Percentiles rank a stretch among this genome's conserved stretches.
Evolutionary conservation across 2,797 vertebrate genomes (phyloP).

Genomic region (Corythornis leucogaster): DNA sequence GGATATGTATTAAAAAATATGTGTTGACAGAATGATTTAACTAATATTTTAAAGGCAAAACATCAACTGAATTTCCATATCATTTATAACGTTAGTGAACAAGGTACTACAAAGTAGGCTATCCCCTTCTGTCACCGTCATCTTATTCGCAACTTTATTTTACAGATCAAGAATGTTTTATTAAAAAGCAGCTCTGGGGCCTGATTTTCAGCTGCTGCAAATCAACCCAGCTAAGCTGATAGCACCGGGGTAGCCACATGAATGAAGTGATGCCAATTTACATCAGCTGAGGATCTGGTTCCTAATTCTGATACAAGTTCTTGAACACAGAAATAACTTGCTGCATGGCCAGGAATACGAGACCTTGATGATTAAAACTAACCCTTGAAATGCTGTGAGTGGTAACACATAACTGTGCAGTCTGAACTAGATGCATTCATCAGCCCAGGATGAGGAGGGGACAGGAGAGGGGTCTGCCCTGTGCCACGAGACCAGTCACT

Average conservation of each 20-base stretch:
- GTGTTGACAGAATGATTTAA: conserved; percentile 70
- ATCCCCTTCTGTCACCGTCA: conserved; percentile 51
- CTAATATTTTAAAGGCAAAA: conserved; percentile 72
- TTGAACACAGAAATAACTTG: not conserved
- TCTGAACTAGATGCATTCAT: not conserved
- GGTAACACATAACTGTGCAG: accelerated
- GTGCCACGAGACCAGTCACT: accelerated
- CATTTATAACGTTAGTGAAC: conserved; percentile 45
- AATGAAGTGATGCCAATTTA: not conserved
- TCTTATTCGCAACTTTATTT: conserved; percentile 49
- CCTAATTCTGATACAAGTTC: not conserved
- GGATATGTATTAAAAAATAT: conserved; percentile 67
- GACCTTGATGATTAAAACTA: not conserved
- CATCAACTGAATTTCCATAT: conserved; percentile 44
- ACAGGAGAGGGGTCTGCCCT: not conserved
- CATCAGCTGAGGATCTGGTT: not conserved
- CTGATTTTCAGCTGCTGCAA: conserved; percentile 51
- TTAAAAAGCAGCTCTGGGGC: conserved; percentile 31
- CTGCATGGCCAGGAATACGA: not conserved
- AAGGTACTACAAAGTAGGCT: conserved; percentile 52
- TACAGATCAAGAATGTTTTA: conserved; percentile 50
- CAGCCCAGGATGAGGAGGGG: not conserved
- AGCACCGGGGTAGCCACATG: not conserved
- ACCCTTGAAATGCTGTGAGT: not conserved
- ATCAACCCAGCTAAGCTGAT: not conserved